Evolutionary conservation across 2,113 vertebrate genomes (phyloP), one percentile per base, ranked within the genome.

Genomic region (Callipepla californica): DNA sequence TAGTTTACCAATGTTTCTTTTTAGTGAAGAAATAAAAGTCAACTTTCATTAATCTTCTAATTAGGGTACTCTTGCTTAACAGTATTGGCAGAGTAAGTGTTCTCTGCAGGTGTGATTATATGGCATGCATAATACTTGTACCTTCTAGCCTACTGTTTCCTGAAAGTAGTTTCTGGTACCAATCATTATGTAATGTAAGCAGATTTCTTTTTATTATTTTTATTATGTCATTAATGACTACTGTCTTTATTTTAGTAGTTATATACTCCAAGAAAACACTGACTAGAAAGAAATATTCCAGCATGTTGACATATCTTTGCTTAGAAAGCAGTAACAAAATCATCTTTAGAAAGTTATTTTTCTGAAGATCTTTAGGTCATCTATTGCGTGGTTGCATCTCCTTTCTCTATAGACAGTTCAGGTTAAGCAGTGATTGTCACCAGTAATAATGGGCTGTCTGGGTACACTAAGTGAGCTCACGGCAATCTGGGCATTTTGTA

Each of bases 401-500:
- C 68, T 85, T 69, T 79, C 30, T 96, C 32, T 77, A 38, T 66
- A 51, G 73, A 67, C 42, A 92, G 40, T 23, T 77, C 68, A 65
- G 11, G 45, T 92, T 70, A 34, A 70, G 42, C 62, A 55, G 80
- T 86, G 61, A 94, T 89, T 91, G 68, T 81, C 92, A 74, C 91
- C 57, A 88, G 34, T 66, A 48, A 32, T 87, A 87, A 61, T 32
- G 94, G 82, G 26, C 65, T 91, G 19, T 44, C 36, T 44, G 78
- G 53, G 58, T 91, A 85, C n/a, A 87, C 55, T 90, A n/a, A 92
- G 93, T 89, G 65, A 91, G 40, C 70, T 63, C 47, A 70, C 13
- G 90, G n/a, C 12, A 28, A 67, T 66, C 32, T 57, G 36, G 36
- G 22, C 72, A 59, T 93, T 92, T 91, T 36, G 80, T 25, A 67